Evolutionary conservation across 2,888 invertebrate species (phyloP).

Genomic region (Sussaba pulchella): DNA sequence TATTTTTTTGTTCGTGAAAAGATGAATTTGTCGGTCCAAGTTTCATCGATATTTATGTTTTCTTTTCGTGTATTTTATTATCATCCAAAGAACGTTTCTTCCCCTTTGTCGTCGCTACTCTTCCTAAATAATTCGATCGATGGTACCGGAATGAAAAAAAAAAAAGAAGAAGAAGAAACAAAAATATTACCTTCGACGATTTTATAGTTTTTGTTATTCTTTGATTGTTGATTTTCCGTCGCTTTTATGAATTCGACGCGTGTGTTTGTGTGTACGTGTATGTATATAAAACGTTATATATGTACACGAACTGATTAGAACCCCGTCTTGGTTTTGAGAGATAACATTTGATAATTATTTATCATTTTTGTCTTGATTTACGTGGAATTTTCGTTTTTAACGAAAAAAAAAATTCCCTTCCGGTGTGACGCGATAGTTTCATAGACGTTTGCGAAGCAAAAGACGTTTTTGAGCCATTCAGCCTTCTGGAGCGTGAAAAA

Average conservation of each 20-base stretch:
- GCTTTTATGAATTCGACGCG: conserved; percentile 6
- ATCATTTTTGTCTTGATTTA: conserved; percentile 51
- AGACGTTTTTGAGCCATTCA: conserved; percentile 26
- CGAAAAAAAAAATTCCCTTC: no score
- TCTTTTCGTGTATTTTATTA: conserved; percentile 47
- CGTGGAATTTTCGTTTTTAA: conserved; percentile 21
- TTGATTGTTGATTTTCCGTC: neutral
- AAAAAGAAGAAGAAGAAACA: no score
- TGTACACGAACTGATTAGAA: conserved; percentile 4
- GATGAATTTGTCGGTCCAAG: conserved; percentile 19
- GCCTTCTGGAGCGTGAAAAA: neutral
- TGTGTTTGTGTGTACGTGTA: conserved; percentile 1
- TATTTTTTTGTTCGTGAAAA: conserved; percentile 24
- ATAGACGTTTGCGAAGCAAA: conserved; percentile 3
- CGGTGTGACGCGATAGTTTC: conserved; percentile 3
- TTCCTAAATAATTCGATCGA: conserved; percentile 46
- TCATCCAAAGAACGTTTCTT: conserved; percentile 53
- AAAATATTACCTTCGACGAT: conserved; percentile 13
- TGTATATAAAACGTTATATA: no score
- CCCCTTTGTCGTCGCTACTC: conserved; percentile 27
- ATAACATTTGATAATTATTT: conserved; percentile 31
- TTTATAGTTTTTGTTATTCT: neutral
- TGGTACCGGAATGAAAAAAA: conserved; percentile 6
- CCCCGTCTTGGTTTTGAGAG: conserved; percentile 8
- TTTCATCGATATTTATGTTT: conserved; percentile 39